Percentiles rank a stretch among this genome's conserved stretches.
phyloP scores from a whole-genome alignment of 2,113 vertebrate genomes.

The Ailurus styani region DNA sequence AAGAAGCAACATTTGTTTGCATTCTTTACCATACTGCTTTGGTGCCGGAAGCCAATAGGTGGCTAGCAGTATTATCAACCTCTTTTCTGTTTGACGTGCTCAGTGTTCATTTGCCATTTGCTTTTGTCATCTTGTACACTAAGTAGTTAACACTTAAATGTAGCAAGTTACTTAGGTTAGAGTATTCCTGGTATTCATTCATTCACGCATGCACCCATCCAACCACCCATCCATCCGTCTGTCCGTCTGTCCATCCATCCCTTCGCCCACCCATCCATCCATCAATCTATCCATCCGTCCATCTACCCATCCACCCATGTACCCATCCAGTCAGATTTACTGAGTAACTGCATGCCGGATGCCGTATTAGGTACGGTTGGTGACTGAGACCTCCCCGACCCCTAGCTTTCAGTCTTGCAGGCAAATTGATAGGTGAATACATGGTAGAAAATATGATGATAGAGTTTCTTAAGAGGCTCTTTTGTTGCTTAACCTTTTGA shows the following conservation, averaged over 20 bases:
- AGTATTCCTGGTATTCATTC: not conserved
- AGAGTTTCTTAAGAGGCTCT: not conserved
- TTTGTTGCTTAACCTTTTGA: not conserved
- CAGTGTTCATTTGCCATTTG: not conserved
- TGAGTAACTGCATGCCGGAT: not conserved
- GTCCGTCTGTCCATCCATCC: too few relatives aligned
- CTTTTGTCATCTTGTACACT: not conserved
- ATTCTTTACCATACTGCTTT: not conserved
- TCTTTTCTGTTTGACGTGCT: not conserved
- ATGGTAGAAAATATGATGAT: not conserved
- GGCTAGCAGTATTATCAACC: not conserved
- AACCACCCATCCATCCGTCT: not conserved
- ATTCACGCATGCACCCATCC: too few relatives aligned
- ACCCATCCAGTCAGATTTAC: not conserved
- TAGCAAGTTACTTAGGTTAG: not conserved
- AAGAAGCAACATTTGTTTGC: constrained; percentile 15
- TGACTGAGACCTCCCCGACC: not conserved
- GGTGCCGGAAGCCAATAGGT: not conserved
- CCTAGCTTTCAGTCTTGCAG: not conserved
- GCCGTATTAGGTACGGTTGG: rapidly evolving
- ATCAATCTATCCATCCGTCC: rapidly evolving
- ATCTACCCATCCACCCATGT: not conserved
- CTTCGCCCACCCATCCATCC: not conserved
- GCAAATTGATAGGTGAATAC: not conserved
- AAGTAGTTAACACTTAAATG: not conserved